phyloP scores from a whole-genome alignment of 1,140 invertebrate species.

The Heliothis subflexa region DNA sequence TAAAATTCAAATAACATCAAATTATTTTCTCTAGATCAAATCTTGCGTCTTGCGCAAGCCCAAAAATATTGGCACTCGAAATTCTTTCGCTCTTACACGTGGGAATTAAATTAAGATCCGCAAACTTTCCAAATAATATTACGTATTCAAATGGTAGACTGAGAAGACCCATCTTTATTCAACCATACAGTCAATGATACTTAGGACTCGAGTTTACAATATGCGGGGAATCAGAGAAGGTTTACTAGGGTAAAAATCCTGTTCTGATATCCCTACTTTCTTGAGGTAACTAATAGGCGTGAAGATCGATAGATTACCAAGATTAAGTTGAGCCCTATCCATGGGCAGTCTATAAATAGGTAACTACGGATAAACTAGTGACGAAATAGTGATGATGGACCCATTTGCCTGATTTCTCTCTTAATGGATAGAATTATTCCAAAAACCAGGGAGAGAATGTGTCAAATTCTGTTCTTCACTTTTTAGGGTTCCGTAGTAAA shows the following conservation, averaged over 20 bases:
- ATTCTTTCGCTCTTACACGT: conserved; percentile 21
- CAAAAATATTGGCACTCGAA: neutral
- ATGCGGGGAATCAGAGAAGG: neutral
- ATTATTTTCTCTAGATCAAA: conserved; percentile 5
- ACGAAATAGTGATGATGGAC: too few species aligned
- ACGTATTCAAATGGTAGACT: conserved; percentile 32
- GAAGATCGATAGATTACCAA: too few species aligned
- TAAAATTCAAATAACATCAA: neutral
- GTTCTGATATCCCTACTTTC: too few species aligned
- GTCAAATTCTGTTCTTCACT: too few species aligned
- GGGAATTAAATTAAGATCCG: conserved; percentile 29
- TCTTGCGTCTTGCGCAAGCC: neutral
- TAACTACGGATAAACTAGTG: too few species aligned
- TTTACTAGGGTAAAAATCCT: neutral
- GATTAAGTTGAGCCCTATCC: too few species aligned
- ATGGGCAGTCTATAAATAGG: too few species aligned
- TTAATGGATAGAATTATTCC: too few species aligned
- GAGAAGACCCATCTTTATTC: conserved; percentile 8
- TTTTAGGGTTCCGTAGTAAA: too few species aligned
- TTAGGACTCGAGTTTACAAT: neutral
- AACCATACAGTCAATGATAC: conserved; percentile 6
- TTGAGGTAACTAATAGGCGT: too few species aligned
- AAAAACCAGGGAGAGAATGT: too few species aligned
- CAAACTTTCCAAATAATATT: conserved; percentile 34
- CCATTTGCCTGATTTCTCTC: too few species aligned